These are phyloP conservation scores for Brachirus orientalis DNA, from an alignment of 2,113 vertebrate species.

Conservation along the genomic window DNA sequence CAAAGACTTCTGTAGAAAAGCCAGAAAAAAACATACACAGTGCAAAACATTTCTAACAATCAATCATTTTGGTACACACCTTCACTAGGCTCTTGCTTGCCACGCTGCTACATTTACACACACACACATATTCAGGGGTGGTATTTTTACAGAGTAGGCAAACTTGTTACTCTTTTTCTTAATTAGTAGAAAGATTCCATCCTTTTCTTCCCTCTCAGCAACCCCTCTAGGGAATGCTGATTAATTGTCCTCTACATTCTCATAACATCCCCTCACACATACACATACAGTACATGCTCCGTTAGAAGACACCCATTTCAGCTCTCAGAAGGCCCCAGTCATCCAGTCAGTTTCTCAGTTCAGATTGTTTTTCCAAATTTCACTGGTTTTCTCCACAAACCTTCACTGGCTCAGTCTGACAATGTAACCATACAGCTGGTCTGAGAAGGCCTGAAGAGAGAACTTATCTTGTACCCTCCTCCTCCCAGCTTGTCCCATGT, in stretches of 20 bases:
- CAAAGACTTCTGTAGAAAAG: constrained; percentile 47
- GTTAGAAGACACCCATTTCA: constrained; percentile 13
- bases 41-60: constrained; percentile 69
- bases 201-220: constrained; percentile 64
- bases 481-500: constrained; percentile 91
- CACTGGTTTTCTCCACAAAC: constrained; percentile 26
- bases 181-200: constrained; percentile 77
- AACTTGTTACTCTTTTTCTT: constrained; percentile 77
- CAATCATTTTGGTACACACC: constrained; percentile 59
- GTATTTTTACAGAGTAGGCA: constrained; percentile 68
- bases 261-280: constrained; percentile 38
- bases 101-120: constrained; percentile 23
- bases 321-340: constrained; percentile 6
- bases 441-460: constrained; percentile 90
- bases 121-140: constrained; percentile 48
- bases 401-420: constrained; percentile 80
- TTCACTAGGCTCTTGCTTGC: constrained; percentile 55
- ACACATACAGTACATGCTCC: constrained; percentile 49
- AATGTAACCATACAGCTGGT: constrained; percentile 88
- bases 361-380: not conserved
- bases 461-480: constrained; percentile 89
- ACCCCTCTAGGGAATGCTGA: constrained; percentile 75
- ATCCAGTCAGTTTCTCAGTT: not conserved
- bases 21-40: constrained; percentile 7
- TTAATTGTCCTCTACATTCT: constrained; percentile 68